Evolutionary conservation across 1,140 invertebrate genomes (phyloP).

Genomic region (Philotrypesis tridentata): DNA sequence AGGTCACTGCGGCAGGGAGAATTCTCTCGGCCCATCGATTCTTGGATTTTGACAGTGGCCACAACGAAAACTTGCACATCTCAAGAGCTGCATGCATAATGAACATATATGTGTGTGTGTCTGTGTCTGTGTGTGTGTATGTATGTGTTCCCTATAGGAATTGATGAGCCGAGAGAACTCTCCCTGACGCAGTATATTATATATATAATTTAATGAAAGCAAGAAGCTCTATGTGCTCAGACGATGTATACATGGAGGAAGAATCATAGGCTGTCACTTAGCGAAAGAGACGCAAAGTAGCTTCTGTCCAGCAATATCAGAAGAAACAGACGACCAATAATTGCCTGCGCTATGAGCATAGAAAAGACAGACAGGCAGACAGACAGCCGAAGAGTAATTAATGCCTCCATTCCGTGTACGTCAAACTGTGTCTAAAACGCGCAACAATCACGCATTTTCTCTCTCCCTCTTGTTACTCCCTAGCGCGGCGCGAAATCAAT

Average conservation of each 20-base stretch:
- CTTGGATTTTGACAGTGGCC: constrained; percentile 62
- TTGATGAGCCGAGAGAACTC: no score
- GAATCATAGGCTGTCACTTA: no score
- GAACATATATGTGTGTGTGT: no score
- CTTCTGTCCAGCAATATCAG: background rate
- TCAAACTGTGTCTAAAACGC: background rate
- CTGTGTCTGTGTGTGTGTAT: no score
- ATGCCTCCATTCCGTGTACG: no score
- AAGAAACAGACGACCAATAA: background rate
- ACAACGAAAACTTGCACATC: background rate
- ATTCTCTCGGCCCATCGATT: constrained; percentile 43
- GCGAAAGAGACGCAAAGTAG: background rate
- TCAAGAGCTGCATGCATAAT: background rate
- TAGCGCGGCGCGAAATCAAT: background rate
- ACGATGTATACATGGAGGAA: no score
- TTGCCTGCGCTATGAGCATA: background rate
- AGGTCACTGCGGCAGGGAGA: background rate
- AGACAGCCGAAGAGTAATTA: background rate
- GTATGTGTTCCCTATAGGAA: no score
- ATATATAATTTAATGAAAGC: constrained; percentile 18
- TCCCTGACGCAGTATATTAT: no score
- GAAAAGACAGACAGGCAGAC: background rate
- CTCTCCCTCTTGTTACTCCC: background rate
- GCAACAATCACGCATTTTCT: background rate
- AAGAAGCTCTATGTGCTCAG: no score